Evolutionary conservation across 2,888 invertebrate genomes (phyloP), one percentile per base, ranked within the genome.

Genomic region (Drosophila paranaensis): DNA sequence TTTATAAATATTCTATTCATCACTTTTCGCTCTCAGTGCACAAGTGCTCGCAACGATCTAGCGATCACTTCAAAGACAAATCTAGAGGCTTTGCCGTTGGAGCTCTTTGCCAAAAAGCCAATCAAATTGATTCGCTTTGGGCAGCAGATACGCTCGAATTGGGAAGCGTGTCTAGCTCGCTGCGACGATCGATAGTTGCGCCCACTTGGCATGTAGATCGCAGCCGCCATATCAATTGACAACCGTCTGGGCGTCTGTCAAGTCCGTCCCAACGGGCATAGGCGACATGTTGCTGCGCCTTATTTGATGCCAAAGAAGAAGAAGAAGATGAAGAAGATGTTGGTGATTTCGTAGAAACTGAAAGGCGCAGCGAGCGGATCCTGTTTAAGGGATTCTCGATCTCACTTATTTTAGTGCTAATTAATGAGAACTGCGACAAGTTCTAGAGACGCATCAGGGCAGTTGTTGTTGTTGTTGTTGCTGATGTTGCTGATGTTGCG

Each of bases 391-490:
- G 69, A 54, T 64, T 27, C 56, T 37, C 50, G 51, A 60, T 66
- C 74, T 70, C 79, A 73, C 81, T 73, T 71, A 78, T 82, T 86
- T 82, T 62, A 84, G 82, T 77, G 84, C 86, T 85, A 85, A 85
- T 85, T 85, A 85, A 86, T 79, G 84, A 74, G 84, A 84, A 75
- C 70, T 75, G 69, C 86, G 79, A 82, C 81, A 51, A 86, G 82
- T 79, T 83, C 79, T 75, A 66, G 69, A 63, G 61, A 63, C 68
- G 75, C 68, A 77, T 63, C 54, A 42, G 54, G 48, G 30, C n/a
- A 33, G 16, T 30, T 14, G 27, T 4, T 46, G 27, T 3, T 46
- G 27, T 9, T 27, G 27, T 9, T 46, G 27, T 9, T 27, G 27
- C 8, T 46, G 46, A 5, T 40, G 40, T 2, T n/a, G 40, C 33